Evolutionary conservation across 2,797 vertebrate species (phyloP), one percentile per base, ranked within the genome.

Genomic region (Syngnathus acus): DNA sequence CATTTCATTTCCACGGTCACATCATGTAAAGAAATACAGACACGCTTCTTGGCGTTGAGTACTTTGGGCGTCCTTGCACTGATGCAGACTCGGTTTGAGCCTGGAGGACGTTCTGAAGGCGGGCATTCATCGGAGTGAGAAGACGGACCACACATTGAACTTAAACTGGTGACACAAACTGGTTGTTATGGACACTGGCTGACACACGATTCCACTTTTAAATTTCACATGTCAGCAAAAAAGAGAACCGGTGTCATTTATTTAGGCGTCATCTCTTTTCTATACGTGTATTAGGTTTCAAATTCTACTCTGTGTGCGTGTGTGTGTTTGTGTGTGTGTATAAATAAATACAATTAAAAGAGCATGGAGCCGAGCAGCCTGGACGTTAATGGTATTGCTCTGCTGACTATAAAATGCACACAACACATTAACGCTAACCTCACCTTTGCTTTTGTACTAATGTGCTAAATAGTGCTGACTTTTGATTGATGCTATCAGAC

Each of bases 401-500:
- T 38, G 26, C 26, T 58, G 55, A 58, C 55, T 17, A 32, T 21
- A n/a, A 19, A 23, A 23, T 45, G 76, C 71, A 68, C 71, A 68
- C 68, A 74, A 65, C 66, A 59, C 82, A 86, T 86, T 82, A 83
- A 78, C 64, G 70, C 76, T 50, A 72, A 73, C 70, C 75, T 26
- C 60, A 53, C 81, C 69, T 65, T 78, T 57, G 75, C 65, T 69
- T 66, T 66, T 63, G 74, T 38, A 37, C 14, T 47, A 47, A 7
- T 48, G 32, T 32, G 3, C 32, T 32, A 32, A 32, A 5, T 32
- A 32, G 32, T 32, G 32, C 32, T 32, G 4, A 32, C 32, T 32
- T 32, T 32, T 32, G 32, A 32, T 32, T 32, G 4, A 32, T 32
- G 32, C 32, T 32, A 32, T 32, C 32, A 32, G 32, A 32, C 4